Conservation (phyloP, 1,140 invertebrate genomes). For the Alviniconcha marisindica region DNA sequence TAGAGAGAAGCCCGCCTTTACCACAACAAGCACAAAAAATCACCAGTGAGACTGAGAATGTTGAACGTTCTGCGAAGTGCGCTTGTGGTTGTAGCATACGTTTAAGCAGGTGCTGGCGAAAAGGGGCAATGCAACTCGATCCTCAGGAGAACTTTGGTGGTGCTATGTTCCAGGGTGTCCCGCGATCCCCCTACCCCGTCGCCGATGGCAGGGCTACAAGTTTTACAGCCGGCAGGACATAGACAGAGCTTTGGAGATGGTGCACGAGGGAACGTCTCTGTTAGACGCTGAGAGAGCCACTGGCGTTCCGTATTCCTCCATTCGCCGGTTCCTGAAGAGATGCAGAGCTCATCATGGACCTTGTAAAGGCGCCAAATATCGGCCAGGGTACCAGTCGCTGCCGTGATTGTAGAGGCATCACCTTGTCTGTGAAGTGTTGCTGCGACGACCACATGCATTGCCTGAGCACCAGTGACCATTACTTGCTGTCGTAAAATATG, state of each 20-base stretch:
- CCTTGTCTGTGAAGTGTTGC: too few relatives aligned
- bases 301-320: slow-evolving; percentile 14
- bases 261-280: neutral
- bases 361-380: neutral
- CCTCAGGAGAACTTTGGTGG: neutral
- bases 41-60: too few relatives aligned
- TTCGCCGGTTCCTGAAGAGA: neutral
- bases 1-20: too few relatives aligned
- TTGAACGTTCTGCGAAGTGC: too few relatives aligned
- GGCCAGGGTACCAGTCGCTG: neutral
- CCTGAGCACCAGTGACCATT: too few relatives aligned
- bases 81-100: too few relatives aligned
- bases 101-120: too few relatives aligned
- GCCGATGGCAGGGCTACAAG: neutral
- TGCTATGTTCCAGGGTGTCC: slow-evolving; percentile 15
- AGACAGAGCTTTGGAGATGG: slow-evolving; percentile 11
- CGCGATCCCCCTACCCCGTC: neutral
- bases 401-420: too few relatives aligned
- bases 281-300: neutral
- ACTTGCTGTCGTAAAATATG: neutral
- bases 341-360: neutral
- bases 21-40: too few relatives aligned
- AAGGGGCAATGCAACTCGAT: too few relatives aligned
- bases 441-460: too few relatives aligned
- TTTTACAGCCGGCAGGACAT: slow-evolving; percentile 8